Percentiles rank a stretch among this genome's conserved stretches.
phyloP scores from a whole-genome alignment of 1,140 invertebrate genomes.

The Calliphora vicina region DNA sequence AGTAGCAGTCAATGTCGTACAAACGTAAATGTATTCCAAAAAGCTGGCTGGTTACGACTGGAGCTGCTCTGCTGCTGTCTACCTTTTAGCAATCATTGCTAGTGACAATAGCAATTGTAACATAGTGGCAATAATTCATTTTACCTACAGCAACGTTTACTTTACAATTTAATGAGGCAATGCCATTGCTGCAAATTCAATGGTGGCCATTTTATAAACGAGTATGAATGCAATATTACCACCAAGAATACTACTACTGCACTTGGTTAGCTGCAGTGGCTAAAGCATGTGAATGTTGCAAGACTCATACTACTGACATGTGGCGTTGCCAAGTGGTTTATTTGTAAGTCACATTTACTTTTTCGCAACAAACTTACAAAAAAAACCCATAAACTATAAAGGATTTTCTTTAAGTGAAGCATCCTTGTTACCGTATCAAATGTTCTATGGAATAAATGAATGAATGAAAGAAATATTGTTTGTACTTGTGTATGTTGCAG shows the following conservation, averaged over 20 bases:
- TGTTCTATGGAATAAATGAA: background rate
- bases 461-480: background rate
- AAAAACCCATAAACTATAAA: background rate
- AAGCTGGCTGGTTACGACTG: background rate
- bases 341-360: constrained; percentile 13
- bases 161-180: constrained; percentile 13
- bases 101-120: constrained; percentile 30
- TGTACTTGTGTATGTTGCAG: background rate
- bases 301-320: background rate
- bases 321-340: background rate
- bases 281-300: background rate
- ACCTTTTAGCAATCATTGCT: constrained; percentile 24
- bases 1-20: background rate
- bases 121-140: constrained; percentile 28
- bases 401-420: background rate
- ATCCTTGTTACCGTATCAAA: background rate
- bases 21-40: background rate
- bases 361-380: background rate
- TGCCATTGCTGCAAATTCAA: background rate
- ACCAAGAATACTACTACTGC: background rate
- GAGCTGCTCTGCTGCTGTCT: background rate
- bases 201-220: background rate
- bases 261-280: background rate
- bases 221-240: no score
- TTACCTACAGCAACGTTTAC: constrained; percentile 19